Conservation (phyloP, 1,140 invertebrate species). For the Orchestia grillus region DNA sequence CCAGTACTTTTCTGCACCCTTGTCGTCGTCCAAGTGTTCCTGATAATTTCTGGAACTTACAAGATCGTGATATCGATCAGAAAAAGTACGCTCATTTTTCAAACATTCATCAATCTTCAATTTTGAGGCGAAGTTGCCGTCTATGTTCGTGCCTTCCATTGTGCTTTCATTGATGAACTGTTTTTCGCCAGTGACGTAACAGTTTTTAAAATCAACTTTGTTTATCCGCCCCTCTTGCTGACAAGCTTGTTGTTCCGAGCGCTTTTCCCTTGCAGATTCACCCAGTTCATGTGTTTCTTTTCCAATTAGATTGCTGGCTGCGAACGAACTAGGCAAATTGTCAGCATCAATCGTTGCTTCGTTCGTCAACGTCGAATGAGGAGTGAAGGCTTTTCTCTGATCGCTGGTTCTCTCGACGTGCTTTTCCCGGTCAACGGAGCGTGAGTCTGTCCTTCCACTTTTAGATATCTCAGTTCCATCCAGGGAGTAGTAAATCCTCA, state of each 20-base stretch:
- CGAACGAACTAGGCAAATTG: background rate
- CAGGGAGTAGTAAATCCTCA: constrained; percentile 13
- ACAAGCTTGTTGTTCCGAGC: background rate
- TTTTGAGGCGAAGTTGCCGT: background rate
- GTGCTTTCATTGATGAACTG: background rate
- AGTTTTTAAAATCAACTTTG: background rate
- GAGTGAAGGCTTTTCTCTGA: background rate
- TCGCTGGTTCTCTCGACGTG: background rate
- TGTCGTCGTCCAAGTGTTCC: background rate
- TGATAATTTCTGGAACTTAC: background rate
- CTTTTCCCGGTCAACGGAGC: background rate
- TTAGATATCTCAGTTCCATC: background rate
- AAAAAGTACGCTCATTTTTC: background rate
- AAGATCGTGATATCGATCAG: background rate
- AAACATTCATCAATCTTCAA: background rate
- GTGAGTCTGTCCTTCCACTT: background rate
- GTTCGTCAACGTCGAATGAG: background rate
- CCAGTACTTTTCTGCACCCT: background rate
- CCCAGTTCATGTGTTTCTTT: background rate
- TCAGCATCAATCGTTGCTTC: background rate
- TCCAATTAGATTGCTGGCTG: background rate
- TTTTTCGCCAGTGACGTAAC: background rate
- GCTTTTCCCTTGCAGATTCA: background rate
- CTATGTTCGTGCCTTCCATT: background rate
- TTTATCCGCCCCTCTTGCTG: background rate